Evolutionary conservation across 2,113 vertebrate species (phyloP), one percentile per base, ranked within the genome.

Genomic region (Microcebus murinus): DNA sequence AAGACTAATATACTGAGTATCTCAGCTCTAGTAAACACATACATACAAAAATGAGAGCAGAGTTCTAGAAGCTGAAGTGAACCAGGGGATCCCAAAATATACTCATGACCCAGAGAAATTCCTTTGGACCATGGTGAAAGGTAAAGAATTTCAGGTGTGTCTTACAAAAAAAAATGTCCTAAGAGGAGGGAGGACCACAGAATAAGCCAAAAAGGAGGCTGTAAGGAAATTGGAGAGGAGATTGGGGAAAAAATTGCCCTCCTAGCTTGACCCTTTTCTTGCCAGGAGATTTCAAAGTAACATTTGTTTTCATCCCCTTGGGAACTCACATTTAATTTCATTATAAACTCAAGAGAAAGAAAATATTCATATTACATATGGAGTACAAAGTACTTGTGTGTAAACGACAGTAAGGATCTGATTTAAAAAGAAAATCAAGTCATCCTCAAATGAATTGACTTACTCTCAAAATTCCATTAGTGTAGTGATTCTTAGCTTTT

Each of bases 261-360:
- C 31, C 7, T 48, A 42, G 18, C 14, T 70, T 80, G 42, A 90
- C 9, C 4, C 8, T 95, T 57, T 48, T 45, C 68, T 95, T 95
- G 45, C 15, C 73, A 97, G 93, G 29, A 91, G 18, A 89, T 63
- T 89, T 8, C n/a, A 86, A 89, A 86, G 23, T 29, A 94, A 90
- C 6, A 11, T 73, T 59, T 39, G 76, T 82, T 82, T 21, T 48
- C 67, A 87, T 67, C 3, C 39, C n/a, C 20, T 45, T 50, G 65
- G 45, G 63, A 90, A 79, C 27, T 70, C 17, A 36, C 27, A 89
- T 52, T 20, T 77, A 71, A 79, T 87, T 94, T 94, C 67, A 91
- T 83, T 79, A 61, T 8, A 39, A 63, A 87, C 48, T 92, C 36
- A 89, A 63, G 34, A 63, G 50, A 63, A 94, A 90, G 87, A 88